Percentiles rank a stretch among this genome's conserved stretches.
These are phyloP conservation scores for Rana temporaria DNA, from an alignment of 2,113 vertebrate species.

Conservation along the genomic window DNA sequence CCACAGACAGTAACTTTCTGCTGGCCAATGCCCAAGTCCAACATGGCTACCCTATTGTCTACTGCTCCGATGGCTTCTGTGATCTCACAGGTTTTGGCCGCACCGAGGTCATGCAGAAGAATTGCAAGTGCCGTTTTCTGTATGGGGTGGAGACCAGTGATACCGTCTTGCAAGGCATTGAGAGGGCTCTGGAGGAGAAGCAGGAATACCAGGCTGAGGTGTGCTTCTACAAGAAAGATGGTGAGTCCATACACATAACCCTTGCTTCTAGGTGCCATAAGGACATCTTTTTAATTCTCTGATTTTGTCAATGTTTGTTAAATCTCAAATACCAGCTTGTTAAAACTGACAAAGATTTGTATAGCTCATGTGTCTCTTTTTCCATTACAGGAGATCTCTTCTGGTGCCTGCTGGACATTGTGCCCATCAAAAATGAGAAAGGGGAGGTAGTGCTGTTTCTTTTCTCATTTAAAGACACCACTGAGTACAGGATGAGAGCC, in stretches of 20 bases:
- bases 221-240: slow-evolving; percentile 90
- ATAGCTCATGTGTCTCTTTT: not conserved
- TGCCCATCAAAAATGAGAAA: slow-evolving; percentile 97
- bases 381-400: slow-evolving; percentile 80
- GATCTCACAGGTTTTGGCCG: slow-evolving; percentile 90
- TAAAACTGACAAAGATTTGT: not conserved
- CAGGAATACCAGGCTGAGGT: slow-evolving; percentile 90
- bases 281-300: no score
- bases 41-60: slow-evolving; percentile 90
- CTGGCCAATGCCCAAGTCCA: slow-evolving; percentile 91
- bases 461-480: slow-evolving; percentile 95
- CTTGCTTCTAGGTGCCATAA: not conserved
- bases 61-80: slow-evolving; percentile 96
- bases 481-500: slow-evolving; percentile 76
- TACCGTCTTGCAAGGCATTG: slow-evolving; percentile 78
- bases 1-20: slow-evolving; percentile 93
- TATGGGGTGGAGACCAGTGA: slow-evolving; percentile 88
- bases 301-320: no score
- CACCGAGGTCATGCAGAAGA: slow-evolving; percentile 96
- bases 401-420: slow-evolving; percentile 92
- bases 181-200: slow-evolving; percentile 88
- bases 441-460: slow-evolving; percentile 94
- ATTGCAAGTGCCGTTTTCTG: slow-evolving; percentile 90
- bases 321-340: no score
- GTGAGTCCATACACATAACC: slow-evolving; percentile 70